Percentiles rank a stretch among this genome's conserved stretches.
phyloP scores from a whole-genome alignment of 2,888 invertebrate species.

The Calameuta filiformis region DNA sequence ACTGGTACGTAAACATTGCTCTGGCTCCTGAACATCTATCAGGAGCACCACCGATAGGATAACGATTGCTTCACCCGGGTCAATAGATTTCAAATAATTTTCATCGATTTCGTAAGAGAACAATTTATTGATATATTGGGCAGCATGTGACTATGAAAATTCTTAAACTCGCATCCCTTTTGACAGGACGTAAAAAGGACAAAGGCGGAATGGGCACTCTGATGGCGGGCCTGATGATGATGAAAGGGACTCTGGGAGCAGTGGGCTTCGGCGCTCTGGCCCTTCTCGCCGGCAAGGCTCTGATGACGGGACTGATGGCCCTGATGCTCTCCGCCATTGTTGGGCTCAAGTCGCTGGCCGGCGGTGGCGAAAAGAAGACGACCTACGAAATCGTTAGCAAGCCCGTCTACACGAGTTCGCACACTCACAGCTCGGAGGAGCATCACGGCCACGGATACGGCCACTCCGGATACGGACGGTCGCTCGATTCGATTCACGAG shows the following conservation, averaged over 20 bases:
- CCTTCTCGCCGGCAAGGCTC: slow-evolving; percentile 83
- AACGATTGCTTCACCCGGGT: slow-evolving; percentile 71
- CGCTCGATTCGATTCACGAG: slow-evolving; percentile 65
- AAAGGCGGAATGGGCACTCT: slow-evolving; percentile 63
- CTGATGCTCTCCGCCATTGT: slow-evolving; percentile 81
- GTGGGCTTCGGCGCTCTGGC: slow-evolving; percentile 81
- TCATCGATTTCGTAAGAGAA: background rate
- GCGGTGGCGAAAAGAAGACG: slow-evolving; percentile 74
- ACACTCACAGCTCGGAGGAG: slow-evolving; percentile 75
- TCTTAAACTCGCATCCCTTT: background rate
- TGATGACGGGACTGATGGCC: slow-evolving; percentile 85
- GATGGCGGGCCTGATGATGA: slow-evolving; percentile 69
- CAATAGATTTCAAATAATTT: slow-evolving; percentile 69
- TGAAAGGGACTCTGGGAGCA: slow-evolving; percentile 80
- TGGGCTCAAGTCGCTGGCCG: slow-evolving; percentile 78
- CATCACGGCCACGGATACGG: slow-evolving; percentile 73
- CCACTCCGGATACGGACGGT: slow-evolving; percentile 70
- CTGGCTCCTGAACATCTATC: too few species aligned
- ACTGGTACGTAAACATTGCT: slow-evolving; percentile 40
- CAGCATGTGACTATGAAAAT: too few species aligned
- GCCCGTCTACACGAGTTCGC: slow-evolving; percentile 79
- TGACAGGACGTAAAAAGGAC: slow-evolving; percentile 59
- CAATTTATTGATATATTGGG: too few species aligned
- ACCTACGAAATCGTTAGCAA: slow-evolving; percentile 89
- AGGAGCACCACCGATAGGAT: too few species aligned